phyloP scores from a whole-genome alignment of 2,797 vertebrate species.

The Lateolabrax maculatus region DNA sequence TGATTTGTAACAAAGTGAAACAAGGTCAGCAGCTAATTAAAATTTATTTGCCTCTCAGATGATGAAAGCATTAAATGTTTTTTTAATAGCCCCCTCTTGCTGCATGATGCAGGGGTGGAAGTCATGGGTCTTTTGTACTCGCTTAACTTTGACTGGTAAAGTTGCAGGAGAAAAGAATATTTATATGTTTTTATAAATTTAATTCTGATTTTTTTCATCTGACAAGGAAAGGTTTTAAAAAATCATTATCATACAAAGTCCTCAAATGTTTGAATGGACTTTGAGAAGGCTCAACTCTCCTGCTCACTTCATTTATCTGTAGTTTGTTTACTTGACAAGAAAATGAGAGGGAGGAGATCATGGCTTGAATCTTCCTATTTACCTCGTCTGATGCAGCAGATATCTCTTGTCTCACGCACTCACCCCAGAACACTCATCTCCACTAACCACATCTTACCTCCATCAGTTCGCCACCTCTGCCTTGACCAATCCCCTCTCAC shows the following conservation, averaged over 20 bases:
- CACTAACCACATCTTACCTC: neutral
- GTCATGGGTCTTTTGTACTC: neutral
- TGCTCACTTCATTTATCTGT: neutral
- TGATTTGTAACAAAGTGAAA: conserved; percentile 64
- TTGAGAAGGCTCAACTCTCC: neutral
- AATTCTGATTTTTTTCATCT: neutral
- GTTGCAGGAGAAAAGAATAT: neutral
- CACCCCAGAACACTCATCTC: neutral
- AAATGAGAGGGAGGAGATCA: neutral
- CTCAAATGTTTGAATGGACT: conserved; percentile 3
- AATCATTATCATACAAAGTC: neutral
- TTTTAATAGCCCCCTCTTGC: conserved; percentile 41
- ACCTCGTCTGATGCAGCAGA: neutral
- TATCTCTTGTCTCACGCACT: neutral
- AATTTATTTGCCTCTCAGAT: conserved; percentile 44
- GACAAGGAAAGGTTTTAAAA: too few relatives aligned
- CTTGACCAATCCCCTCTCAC: conserved; percentile 2
- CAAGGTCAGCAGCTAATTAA: conserved; percentile 73
- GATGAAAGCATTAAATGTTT: conserved; percentile 55
- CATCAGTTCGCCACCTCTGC: neutral
- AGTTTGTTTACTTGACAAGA: neutral
- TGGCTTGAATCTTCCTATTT: neutral
- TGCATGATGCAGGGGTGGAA: conserved; percentile 16
- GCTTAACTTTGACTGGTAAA: neutral
- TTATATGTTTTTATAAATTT: neutral